Base-by-base conservation (phyloP, 2,797 vertebrate genomes). In the Brachymystax lenok region DNA sequence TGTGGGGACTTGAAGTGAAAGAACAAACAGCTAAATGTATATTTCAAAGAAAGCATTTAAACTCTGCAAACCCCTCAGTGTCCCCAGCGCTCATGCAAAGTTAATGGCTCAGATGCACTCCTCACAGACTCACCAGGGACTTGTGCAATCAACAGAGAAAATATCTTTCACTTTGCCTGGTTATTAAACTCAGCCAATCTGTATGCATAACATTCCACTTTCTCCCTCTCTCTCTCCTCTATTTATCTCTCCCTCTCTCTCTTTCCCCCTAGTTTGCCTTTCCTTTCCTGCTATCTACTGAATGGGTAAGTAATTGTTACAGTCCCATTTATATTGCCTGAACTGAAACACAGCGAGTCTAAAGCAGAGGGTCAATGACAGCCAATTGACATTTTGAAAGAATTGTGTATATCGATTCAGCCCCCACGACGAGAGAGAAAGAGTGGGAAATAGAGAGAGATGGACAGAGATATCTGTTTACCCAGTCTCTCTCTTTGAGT, bases 41-140 rank as follows among this genome's bases (percentile, higher is more conserved):
- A 70, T 70, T 73, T 83, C 68, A 79, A 77, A 80, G 54, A 82
- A 71, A 80, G 69, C 61, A 73, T 80, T 83, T 81, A 80, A 80
- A 83, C 77, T 54, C 56, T 71, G 46, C 69, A 71, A 76, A 66
- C 63, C 78, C 77, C 79, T 61, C 40, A 56, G 54, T 76, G 54
- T 27, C 21, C 24, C 71, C 74, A 51, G 46, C 19, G 73, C 75
- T 83, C 75, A 76, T 81, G 76, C 76, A 76, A 78, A 76, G 77
- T 85, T 79, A 81, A 79, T 74, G 74, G 71, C 73, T 81, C 83
- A 76, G 67, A 76, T 69, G 74, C 74, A 79, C 54, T 16, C 70
- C 71, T 56, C 72, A 33, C 51, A 79, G 71, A 73, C 63, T 63
- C 79, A 82, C 81, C 54, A 71, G 82, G 76, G 82, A 82, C 77